Evolutionary conservation across 2,113 vertebrate genomes (phyloP).

Genomic region (Myotis lucifugus): DNA sequence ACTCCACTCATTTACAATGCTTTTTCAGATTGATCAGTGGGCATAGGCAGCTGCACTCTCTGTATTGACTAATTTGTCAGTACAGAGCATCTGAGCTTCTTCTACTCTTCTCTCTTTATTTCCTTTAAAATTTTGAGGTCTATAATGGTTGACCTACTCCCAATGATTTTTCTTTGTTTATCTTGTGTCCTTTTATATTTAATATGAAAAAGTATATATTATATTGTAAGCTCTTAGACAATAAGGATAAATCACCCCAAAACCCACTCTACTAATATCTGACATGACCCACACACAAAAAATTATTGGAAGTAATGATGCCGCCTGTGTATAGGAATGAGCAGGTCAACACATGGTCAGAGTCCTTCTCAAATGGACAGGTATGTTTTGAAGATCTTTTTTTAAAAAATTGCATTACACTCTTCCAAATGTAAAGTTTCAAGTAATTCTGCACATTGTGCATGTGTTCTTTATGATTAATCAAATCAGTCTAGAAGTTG

Average conservation of each 20-base stretch:
- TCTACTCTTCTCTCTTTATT: neutral
- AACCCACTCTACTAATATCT: neutral
- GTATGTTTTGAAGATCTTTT: neutral
- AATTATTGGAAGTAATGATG: neutral
- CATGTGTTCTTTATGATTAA: neutral
- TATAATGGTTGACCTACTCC: neutral
- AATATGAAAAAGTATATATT: neutral
- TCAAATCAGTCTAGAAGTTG: neutral
- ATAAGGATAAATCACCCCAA: neutral
- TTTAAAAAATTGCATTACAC: neutral
- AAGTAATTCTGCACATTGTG: neutral
- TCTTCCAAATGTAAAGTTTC: neutral
- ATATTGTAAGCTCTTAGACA: neutral
- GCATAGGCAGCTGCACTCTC: neutral
- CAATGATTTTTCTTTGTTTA: neutral
- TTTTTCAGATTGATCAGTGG: too few species aligned
- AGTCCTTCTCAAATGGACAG: neutral
- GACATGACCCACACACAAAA: neutral
- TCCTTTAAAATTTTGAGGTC: neutral
- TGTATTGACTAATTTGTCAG: neutral
- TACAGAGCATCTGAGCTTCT: neutral
- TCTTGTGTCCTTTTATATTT: neutral
- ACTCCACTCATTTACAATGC: too few species aligned
- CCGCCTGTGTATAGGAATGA: neutral
- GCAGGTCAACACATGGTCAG: rapidly evolving